A percentile compares a stretch with the other conserved stretches of the same genome.
These are phyloP conservation scores for Suncus etruscus DNA, from an alignment of 2,113 vertebrate genomes.

Conservation along the genomic window DNA sequence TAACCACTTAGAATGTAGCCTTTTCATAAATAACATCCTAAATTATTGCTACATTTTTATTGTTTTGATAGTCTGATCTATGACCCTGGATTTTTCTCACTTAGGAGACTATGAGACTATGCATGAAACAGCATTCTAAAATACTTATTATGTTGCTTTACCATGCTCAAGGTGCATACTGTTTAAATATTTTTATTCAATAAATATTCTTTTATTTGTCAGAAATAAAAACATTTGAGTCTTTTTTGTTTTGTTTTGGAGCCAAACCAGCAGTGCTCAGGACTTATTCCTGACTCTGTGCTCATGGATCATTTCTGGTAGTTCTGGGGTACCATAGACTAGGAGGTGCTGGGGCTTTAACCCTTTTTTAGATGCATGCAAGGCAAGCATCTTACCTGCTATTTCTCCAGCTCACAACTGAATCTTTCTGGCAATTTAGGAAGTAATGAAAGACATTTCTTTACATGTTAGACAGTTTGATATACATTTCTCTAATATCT, in stretches of 20 bases:
- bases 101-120: conserved; percentile 35
- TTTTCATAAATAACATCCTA: conserved; percentile 63
- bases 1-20: conserved; percentile 55
- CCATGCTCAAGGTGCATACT: neutral
- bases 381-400: too few species aligned
- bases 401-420: neutral
- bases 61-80: conserved; percentile 18
- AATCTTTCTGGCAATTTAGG: conserved; percentile 46
- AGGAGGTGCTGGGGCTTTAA: too few species aligned
- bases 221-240: conserved; percentile 9
- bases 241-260: neutral
- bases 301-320: too few species aligned
- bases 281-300: too few species aligned
- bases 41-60: conserved; percentile 73
- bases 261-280: too few species aligned
- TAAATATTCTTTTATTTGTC: neutral
- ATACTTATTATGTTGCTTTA: conserved; percentile 37
- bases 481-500: neutral
- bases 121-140: neutral
- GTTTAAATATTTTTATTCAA: neutral
- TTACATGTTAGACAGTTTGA: conserved; percentile 21
- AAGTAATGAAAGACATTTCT: conserved; percentile 36
- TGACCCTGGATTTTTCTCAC: conserved; percentile 17
- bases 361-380: too few species aligned
- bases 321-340: too few species aligned